Conservation (phyloP, 2,797 vertebrate genomes). For the Tangara arthus region DNA sequence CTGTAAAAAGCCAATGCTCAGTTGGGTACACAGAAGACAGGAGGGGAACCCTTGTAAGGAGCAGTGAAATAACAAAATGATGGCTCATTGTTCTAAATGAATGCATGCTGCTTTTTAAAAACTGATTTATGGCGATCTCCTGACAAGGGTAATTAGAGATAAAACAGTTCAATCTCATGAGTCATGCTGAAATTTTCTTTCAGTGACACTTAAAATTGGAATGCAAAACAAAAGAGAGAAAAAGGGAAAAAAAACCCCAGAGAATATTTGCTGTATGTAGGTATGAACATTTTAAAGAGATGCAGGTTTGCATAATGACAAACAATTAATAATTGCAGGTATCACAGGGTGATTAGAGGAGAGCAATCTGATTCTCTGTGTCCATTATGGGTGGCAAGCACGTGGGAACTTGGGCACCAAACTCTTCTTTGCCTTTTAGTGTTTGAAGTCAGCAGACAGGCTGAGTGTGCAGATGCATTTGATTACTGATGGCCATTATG, state of each 20-base stretch:
- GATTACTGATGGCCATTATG: neutral
- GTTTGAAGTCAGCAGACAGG: neutral
- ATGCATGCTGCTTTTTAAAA: neutral
- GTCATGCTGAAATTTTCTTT: neutral
- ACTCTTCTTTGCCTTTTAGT: neutral
- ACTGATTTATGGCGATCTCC: neutral
- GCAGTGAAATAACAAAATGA: neutral
- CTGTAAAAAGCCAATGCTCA: neutral
- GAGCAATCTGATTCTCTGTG: neutral
- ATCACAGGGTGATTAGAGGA: neutral
- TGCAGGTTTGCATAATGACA: neutral
- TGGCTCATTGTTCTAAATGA: neutral
- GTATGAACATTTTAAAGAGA: neutral
- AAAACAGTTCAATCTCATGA: neutral
- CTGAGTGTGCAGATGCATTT: conserved; percentile 16
- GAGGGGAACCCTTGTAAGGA: neutral
- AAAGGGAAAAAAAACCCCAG: rapidly evolving
- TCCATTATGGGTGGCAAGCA: neutral
- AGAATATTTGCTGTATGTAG: neutral
- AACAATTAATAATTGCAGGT: neutral
- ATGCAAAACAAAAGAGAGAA: neutral
- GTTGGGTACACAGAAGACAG: rapidly evolving
- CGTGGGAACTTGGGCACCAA: neutral
- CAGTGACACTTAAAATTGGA: neutral
- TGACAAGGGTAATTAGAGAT: neutral